Conservation (phyloP, 2,797 vertebrate species). For the Poeciliopsis paucimaculata region DNA sequence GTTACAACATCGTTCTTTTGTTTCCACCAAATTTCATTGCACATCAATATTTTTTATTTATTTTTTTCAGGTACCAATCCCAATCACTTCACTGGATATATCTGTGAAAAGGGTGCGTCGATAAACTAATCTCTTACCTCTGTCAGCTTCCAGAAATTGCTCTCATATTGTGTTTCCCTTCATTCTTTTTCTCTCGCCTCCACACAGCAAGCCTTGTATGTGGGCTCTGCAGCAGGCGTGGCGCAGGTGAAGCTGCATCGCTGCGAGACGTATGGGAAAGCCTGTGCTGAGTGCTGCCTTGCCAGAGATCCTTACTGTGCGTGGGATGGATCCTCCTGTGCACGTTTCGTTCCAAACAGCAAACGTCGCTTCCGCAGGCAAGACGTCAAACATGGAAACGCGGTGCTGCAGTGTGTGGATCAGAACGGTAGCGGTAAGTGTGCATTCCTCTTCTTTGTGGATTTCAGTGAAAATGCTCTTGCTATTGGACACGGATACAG, state of each 20-base stretch:
- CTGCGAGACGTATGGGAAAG: conserved; percentile 90
- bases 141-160: neutral
- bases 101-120: conserved; percentile 92
- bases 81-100: conserved; percentile 92
- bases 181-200: neutral
- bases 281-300: conserved; percentile 94
- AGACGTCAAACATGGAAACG: conserved; percentile 85
- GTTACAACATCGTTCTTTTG: neutral
- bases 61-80: conserved; percentile 82
- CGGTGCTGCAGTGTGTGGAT: conserved; percentile 88
- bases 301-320: conserved; percentile 94
- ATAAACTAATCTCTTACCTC: neutral
- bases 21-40: neutral
- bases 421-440: conserved; percentile 87
- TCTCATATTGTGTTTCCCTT: conserved; percentile 30
- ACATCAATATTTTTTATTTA: neutral
- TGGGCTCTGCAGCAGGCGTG: conserved; percentile 86
- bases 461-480: neutral
- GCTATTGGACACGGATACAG: neutral
- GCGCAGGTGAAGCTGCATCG: conserved; percentile 88
- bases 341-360: conserved; percentile 79
- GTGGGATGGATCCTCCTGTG: conserved; percentile 89
- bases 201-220: conserved; percentile 87
- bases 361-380: conserved; percentile 90
- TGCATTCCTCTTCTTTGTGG: neutral